Evolutionary conservation across 2,888 invertebrate genomes (phyloP).

Genomic region (Tetranychus truncatus): DNA sequence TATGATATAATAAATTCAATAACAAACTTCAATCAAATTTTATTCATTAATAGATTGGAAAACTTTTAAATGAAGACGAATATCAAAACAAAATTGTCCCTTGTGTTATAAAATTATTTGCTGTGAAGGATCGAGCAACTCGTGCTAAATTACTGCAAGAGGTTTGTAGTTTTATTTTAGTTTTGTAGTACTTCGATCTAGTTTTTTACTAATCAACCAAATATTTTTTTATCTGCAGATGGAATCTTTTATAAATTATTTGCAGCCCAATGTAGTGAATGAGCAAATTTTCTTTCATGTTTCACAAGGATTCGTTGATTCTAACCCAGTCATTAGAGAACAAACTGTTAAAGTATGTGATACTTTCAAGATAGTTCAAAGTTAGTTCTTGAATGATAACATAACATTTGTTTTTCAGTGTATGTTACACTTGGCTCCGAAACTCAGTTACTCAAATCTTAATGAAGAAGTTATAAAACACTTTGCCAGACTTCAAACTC

Average conservation of each 20-base stretch:
- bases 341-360: slow-evolving; percentile 70
- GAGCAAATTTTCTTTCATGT: slow-evolving; percentile 87
- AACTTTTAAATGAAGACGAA: slow-evolving; percentile 66
- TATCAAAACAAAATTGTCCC: slow-evolving; percentile 93
- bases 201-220: neutral
- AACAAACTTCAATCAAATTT: neutral
- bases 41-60: slow-evolving; percentile 50
- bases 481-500: slow-evolving; percentile 82
- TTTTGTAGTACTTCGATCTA: slow-evolving; percentile 37
- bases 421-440: slow-evolving; percentile 80
- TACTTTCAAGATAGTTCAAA: no score
- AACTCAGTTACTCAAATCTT: slow-evolving; percentile 88
- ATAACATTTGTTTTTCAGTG: slow-evolving; percentile 42
- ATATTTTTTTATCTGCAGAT: slow-evolving; percentile 34
- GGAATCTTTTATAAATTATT: slow-evolving; percentile 54
- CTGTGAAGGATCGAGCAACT: slow-evolving; percentile 85
- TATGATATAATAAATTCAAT: no score
- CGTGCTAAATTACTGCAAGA: slow-evolving; percentile 80
- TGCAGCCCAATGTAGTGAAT: slow-evolving; percentile 50
- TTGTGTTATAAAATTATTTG: slow-evolving; percentile 87
- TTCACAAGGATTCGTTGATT: slow-evolving; percentile 84
- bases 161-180: slow-evolving; percentile 64
- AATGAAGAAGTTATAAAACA: slow-evolving; percentile 89
- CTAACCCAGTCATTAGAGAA: slow-evolving; percentile 87
- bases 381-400: no score